phyloP scores from a whole-genome alignment of 2,797 vertebrate species.

The Cyclura pinguis region DNA sequence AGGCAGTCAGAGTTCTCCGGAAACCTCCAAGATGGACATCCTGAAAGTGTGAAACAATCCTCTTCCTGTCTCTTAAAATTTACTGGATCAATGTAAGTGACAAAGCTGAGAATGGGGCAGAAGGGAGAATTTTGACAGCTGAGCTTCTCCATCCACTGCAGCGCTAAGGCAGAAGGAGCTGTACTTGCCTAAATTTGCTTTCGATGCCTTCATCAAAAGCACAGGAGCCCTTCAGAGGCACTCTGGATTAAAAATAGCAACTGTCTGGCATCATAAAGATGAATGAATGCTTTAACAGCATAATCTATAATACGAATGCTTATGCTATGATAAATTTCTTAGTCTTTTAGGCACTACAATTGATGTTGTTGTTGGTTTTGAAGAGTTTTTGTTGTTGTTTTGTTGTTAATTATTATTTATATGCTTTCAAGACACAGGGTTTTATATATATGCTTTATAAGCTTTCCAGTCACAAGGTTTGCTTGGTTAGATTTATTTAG shows the following conservation, averaged over 20 bases:
- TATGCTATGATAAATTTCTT: neutral
- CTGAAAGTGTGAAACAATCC: neutral
- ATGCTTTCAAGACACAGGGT: too few species aligned
- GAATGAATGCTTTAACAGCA: neutral
- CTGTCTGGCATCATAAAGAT: neutral
- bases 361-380: too few species aligned
- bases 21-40: neutral
- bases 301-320: neutral
- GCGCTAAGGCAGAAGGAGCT: neutral
- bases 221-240: neutral
- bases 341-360: neutral
- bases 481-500: too few species aligned
- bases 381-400: too few species aligned
- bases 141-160: neutral
- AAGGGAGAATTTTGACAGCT: slow-evolving; percentile 9
- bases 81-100: neutral
- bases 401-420: too few species aligned
- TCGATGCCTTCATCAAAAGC: neutral
- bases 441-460: too few species aligned
- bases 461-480: too few species aligned
- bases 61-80: neutral
- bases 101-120: neutral
- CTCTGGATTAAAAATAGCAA: neutral
- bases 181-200: neutral
- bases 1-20: neutral